Conservation (phyloP, 1,140 invertebrate species). For the Drosophila parabipectinata region DNA sequence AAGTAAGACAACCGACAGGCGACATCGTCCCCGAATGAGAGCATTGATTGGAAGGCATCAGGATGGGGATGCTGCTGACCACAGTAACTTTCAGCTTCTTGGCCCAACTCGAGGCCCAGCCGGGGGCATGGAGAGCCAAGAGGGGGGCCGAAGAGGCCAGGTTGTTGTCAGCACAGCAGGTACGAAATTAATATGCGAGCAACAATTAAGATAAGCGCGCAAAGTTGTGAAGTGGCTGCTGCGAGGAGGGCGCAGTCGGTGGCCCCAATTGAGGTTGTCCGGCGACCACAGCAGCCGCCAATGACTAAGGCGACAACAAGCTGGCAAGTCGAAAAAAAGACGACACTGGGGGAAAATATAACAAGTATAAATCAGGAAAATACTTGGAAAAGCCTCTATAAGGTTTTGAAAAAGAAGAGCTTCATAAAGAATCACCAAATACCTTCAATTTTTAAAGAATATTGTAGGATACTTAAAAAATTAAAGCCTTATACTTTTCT, state of each 20-base stretch:
- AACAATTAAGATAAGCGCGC: slow-evolving; percentile 83
- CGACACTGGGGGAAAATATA: slow-evolving; percentile 17
- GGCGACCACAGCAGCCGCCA: slow-evolving; percentile 43
- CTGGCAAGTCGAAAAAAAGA: slow-evolving; percentile 34
- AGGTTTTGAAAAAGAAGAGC: too few relatives aligned
- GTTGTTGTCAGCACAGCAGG: slow-evolving; percentile 76
- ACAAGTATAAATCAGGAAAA: not conserved
- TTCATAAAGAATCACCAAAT: not conserved
- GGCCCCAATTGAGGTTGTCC: slow-evolving; percentile 46
- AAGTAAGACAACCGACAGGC: slow-evolving; percentile 60
- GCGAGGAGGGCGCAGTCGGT: slow-evolving; percentile 67
- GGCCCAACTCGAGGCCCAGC: not conserved
- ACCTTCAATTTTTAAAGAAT: too few relatives aligned
- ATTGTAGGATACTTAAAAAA: too few relatives aligned
- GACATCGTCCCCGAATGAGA: slow-evolving; percentile 50
- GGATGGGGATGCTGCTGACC: slow-evolving; percentile 23
- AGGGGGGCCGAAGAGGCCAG: not conserved
- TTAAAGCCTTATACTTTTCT: too few relatives aligned
- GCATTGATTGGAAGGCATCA: slow-evolving; percentile 44
- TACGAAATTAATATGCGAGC: slow-evolving; percentile 83
- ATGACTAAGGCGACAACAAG: slow-evolving; percentile 66
- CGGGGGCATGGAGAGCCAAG: not conserved
- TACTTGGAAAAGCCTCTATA: not conserved
- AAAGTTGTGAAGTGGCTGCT: slow-evolving; percentile 75
- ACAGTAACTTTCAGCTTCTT: slow-evolving; percentile 5